These are phyloP conservation scores for Yoshiicerus persimilis DNA, from an alignment of 1,140 invertebrate species.

Conservation along the genomic window DNA sequence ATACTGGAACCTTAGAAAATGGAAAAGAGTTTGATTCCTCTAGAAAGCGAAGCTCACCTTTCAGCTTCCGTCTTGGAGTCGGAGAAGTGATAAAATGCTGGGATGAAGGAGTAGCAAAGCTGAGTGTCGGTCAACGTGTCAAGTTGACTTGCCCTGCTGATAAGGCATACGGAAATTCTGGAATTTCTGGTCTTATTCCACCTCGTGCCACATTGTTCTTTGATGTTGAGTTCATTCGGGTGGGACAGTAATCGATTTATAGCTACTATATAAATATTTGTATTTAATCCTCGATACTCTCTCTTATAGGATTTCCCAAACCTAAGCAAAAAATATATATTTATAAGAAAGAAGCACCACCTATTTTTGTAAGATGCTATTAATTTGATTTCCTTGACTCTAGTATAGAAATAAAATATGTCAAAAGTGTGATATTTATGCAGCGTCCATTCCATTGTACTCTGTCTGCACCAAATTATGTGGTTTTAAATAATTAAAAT, in stretches of 20 bases:
- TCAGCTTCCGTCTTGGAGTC: conserved; percentile 20
- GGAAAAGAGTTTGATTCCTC: conserved; percentile 35
- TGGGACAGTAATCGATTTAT: not conserved
- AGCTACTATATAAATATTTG: not conserved
- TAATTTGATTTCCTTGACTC: too few species aligned
- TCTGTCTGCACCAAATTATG: too few species aligned
- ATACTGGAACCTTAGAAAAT: conserved; percentile 66
- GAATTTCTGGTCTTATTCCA: not conserved
- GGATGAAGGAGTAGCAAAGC: conserved; percentile 4
- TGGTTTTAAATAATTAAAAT: too few species aligned
- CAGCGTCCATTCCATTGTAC: too few species aligned
- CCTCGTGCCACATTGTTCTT: conserved; percentile 17
- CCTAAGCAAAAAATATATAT: too few species aligned
- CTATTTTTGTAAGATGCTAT: too few species aligned
- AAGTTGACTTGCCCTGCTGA: not conserved
- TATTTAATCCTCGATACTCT: not conserved
- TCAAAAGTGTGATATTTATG: too few species aligned
- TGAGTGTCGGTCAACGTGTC: not conserved
- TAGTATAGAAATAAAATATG: too few species aligned
- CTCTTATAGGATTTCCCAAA: too few species aligned
- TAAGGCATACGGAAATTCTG: not conserved
- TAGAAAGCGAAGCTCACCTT: not conserved
- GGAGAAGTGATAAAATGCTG: conserved; percentile 30
- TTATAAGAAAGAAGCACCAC: too few species aligned
- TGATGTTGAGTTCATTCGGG: conserved; percentile 4